These are phyloP conservation scores for Araneus ventricosus DNA, from an alignment of 1,140 invertebrate genomes.

Conservation along the genomic window DNA sequence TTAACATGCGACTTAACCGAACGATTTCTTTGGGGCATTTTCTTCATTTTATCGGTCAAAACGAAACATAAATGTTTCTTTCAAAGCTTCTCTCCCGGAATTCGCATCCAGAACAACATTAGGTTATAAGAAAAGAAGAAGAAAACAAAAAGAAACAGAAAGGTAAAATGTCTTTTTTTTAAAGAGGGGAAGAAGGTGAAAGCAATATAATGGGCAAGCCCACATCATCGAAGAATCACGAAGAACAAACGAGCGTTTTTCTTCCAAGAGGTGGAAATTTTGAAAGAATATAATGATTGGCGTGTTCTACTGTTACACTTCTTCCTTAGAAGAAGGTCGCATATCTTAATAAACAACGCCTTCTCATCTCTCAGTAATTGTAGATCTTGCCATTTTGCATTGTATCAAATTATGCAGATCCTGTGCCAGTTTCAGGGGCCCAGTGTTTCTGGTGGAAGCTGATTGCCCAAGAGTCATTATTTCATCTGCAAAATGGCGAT, in stretches of 20 bases:
- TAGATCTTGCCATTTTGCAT: not conserved
- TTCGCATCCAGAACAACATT: not conserved
- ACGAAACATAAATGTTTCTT: not conserved
- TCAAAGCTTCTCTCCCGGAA: not conserved
- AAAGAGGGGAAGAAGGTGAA: not conserved
- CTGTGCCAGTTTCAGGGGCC: not conserved
- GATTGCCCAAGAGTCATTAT: constrained; percentile 20
- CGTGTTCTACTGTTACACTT: not conserved
- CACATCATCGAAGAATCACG: not conserved
- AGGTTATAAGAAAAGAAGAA: not conserved
- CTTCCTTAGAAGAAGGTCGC: constrained; percentile 26
- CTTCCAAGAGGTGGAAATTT: constrained; percentile 17
- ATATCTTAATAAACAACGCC: constrained; percentile 45
- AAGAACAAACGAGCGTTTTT: constrained; percentile 17
- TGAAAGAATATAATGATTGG: constrained; percentile 22
- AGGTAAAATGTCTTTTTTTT: not conserved
- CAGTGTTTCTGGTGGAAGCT: too few species aligned
- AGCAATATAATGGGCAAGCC: constrained; percentile 1
- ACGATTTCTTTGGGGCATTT: not conserved
- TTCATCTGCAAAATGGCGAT: constrained; percentile 13
- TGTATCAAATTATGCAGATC: not conserved
- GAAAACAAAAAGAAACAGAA: not conserved
- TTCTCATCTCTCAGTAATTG: constrained; percentile 2
- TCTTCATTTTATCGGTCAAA: not conserved
- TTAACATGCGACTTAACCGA: not conserved